A percentile compares a stretch with the other conserved stretches of the same genome.
phyloP scores from a whole-genome alignment of 2,888 invertebrate genomes.

The Perizoma affinitatum region DNA sequence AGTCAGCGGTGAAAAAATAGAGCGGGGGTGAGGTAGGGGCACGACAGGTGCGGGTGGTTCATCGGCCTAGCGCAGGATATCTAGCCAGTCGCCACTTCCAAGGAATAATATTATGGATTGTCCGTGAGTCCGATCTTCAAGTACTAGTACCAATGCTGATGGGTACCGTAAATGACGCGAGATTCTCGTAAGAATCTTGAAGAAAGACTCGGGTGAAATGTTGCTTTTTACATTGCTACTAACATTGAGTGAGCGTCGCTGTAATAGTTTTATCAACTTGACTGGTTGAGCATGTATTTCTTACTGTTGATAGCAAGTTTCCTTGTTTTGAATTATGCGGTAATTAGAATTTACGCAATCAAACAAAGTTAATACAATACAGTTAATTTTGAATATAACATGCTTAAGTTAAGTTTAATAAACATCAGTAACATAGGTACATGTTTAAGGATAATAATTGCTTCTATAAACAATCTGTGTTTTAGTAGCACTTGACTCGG shows the following conservation, averaged over 20 bases:
- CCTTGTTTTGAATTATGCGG: conserved; percentile 2
- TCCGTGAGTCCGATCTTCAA: conserved; percentile 47
- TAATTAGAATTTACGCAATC: not conserved
- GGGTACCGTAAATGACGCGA: conserved; percentile 55
- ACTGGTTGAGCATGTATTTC: conserved; percentile 21
- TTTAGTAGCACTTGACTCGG: not conserved
- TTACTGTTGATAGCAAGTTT: conserved; percentile 5
- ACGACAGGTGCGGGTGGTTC: conserved; percentile 74
- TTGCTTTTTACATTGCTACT: conserved; percentile 32
- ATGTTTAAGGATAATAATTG: conserved; percentile 11
- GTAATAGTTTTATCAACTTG: conserved; percentile 28
- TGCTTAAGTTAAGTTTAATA: not conserved
- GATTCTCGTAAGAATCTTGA: conserved; percentile 36
- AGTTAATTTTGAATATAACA: too few relatives aligned
- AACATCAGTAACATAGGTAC: not conserved
- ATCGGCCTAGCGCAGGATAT: conserved; percentile 65
- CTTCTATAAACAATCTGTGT: conserved; percentile 8
- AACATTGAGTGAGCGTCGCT: conserved; percentile 29
- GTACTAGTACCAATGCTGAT: conserved; percentile 42
- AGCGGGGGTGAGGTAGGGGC: conserved; percentile 66
- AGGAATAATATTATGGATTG: conserved; percentile 62
- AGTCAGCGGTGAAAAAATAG: conserved; percentile 75
- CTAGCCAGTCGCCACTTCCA: conserved; percentile 46
- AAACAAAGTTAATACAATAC: too few relatives aligned
- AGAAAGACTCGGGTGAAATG: conserved; percentile 36